Evolutionary conservation across 2,797 vertebrate species (phyloP).

Genomic region (Petrocephalus schoutedeni): DNA sequence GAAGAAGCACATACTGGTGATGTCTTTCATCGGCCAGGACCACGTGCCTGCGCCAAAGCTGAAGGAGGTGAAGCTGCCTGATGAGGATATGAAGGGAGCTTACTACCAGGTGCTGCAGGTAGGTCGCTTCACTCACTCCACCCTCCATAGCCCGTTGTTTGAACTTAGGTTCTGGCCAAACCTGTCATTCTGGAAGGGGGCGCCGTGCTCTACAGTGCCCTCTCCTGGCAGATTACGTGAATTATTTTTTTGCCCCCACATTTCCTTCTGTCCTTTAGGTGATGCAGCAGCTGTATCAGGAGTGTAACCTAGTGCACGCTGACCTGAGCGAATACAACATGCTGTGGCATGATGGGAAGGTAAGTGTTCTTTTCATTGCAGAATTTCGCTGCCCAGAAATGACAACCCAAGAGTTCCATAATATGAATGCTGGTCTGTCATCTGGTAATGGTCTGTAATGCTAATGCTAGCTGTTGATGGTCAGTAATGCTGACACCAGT

Average conservation of each 20-base stretch:
- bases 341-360: constrained; percentile 89
- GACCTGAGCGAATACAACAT: constrained; percentile 98
- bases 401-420: background rate
- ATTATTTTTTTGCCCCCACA: background rate
- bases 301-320: constrained; percentile 87
- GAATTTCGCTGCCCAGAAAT: background rate
- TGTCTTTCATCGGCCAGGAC: constrained; percentile 94
- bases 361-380: constrained; percentile 41
- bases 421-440: background rate
- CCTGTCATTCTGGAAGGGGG: background rate
- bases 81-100: constrained; percentile 79
- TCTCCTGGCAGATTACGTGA: background rate
- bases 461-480: background rate
- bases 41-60: constrained; percentile 90
- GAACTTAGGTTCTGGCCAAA: background rate
- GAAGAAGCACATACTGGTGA: constrained; percentile 91
- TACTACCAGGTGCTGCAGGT: constrained; percentile 82
- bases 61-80: constrained; percentile 74
- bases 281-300: constrained; percentile 82
- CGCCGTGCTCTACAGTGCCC: background rate
- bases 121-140: constrained; percentile 39
- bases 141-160: background rate
- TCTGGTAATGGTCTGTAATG: background rate
- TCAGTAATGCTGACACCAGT: background rate
- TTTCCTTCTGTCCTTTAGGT: constrained; percentile 57